A percentile compares a stretch with the other conserved stretches of the same genome.
Evolutionary conservation across 2,888 invertebrate species (phyloP).

Genomic region (Netelia melanura): DNA sequence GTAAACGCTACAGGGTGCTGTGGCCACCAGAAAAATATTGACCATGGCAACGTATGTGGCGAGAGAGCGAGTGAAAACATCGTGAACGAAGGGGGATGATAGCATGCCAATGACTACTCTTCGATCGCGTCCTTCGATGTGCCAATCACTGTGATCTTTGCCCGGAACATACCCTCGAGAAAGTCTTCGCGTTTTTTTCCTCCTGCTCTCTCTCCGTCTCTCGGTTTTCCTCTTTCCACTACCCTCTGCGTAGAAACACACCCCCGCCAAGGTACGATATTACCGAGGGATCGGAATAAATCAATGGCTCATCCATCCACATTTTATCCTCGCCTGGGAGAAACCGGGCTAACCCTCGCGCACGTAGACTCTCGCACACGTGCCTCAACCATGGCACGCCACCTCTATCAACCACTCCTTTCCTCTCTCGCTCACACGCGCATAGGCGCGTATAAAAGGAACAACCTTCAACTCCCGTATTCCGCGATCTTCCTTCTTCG

Average conservation of each 20-base stretch:
- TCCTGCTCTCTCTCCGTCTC: slow-evolving; percentile 61
- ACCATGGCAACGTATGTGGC: neutral
- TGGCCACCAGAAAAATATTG: slow-evolving; percentile 17
- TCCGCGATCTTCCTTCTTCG: slow-evolving; percentile 66
- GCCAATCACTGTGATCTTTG: neutral
- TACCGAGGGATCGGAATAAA: slow-evolving; percentile 83
- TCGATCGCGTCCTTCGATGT: neutral
- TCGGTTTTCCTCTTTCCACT: slow-evolving; percentile 26
- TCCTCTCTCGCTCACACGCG: slow-evolving; percentile 59
- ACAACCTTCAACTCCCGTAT: slow-evolving; percentile 65
- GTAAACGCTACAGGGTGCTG: slow-evolving; percentile 1
- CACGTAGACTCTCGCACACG: slow-evolving; percentile 63
- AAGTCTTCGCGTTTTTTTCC: slow-evolving; percentile 70
- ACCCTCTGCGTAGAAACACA: slow-evolving; percentile 35
- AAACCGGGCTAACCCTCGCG: slow-evolving; percentile 70
- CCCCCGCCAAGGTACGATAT: slow-evolving; percentile 79
- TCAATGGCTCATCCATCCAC: slow-evolving; percentile 84
- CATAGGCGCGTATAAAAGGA: slow-evolving; percentile 54
- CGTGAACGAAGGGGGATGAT: neutral
- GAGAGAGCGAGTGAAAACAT: slow-evolving; percentile 18
- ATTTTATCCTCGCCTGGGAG: slow-evolving; percentile 80
- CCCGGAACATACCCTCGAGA: slow-evolving; percentile 52
- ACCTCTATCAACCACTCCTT: neutral
- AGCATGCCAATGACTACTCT: slow-evolving; percentile 37
- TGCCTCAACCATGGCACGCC: slow-evolving; percentile 37